Evolutionary conservation across 2,888 invertebrate species (phyloP), one percentile per base, ranked within the genome.

Genomic region (Notodonta ziczac): DNA sequence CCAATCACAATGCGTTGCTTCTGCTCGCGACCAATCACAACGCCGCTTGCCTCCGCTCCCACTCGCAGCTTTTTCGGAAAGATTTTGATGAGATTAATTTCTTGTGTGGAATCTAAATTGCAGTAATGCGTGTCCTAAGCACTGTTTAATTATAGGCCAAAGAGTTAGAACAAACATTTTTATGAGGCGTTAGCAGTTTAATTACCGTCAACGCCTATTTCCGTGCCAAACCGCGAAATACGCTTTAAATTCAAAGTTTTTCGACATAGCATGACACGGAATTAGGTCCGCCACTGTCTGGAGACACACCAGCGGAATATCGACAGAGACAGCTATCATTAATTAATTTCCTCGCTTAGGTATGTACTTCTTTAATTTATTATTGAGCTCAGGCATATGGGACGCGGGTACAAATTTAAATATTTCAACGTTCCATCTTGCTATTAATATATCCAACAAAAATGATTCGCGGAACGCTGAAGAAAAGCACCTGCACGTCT

Each of bases 251-350:
- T 16, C 9, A 52, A 55, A 2, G 24, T 10, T 62, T 58, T 60
- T 55, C 35, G 48, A 32, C 57, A 51, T n/a, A 56, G 56, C 52
- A 40, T 35, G 58, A 58, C 57, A 53, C 9, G 24, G 32, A 61
- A 64, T 24, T n/a, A 40, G 24, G 39, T 7, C 35, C 32, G 16
- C 48, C 35, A 16, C 10, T 35, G 39, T 48, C 51, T 13, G 24
- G 14, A 55, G 55, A 13, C 55, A 46, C 32, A 48, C 53, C 14
- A 54, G 6, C 14, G 10, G 12, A 59, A 54, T 52, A 57, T 50
- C 39, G 32, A 32, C 32, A 60, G 57, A 46, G 58, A 56, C 57
- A 59, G 48, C 8, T 24, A 44, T 60, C 62, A 59, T 59, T 61
- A 54, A 61, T 50, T 61, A 42, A 61, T 58, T 60, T 66, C 50